Conservation (phyloP, 1,140 invertebrate species). For the Antheraea pernyi region DNA sequence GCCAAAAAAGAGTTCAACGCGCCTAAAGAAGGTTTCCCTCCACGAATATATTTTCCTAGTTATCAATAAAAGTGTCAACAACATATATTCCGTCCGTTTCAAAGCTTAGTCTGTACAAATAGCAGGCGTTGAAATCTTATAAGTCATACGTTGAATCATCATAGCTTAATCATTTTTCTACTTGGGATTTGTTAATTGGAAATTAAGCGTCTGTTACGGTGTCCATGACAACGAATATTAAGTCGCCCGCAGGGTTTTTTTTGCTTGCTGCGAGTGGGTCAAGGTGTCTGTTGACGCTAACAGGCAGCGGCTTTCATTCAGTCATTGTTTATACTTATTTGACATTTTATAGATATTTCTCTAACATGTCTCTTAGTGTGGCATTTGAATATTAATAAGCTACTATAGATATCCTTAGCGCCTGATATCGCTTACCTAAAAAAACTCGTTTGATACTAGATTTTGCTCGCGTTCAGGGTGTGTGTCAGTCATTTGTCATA, state of each 20-base stretch:
- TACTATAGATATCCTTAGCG: not conserved
- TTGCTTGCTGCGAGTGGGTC: not conserved
- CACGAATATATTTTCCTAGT: too few relatives aligned
- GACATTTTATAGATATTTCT: not conserved
- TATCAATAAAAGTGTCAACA: too few relatives aligned
- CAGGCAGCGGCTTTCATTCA: not conserved
- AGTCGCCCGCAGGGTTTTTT: not conserved
- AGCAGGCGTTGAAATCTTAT: too few relatives aligned
- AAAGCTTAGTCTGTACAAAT: too few relatives aligned
- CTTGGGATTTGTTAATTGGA: not conserved
- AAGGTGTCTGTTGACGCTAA: not conserved
- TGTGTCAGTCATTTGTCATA: too few relatives aligned
- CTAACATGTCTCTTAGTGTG: not conserved
- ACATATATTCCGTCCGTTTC: too few relatives aligned
- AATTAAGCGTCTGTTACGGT: not conserved
- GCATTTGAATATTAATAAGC: not conserved
- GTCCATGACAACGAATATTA: not conserved
- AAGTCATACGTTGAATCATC: too few relatives aligned
- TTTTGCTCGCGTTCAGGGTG: too few relatives aligned
- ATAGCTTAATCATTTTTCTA: not conserved
- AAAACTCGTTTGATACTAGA: too few relatives aligned
- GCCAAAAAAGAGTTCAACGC: too few relatives aligned
- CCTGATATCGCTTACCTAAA: too few relatives aligned
- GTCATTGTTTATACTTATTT: not conserved
- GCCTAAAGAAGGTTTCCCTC: too few relatives aligned